Percentiles rank a stretch among this genome's conserved stretches.
Evolutionary conservation across 2,797 vertebrate species (phyloP).

Genomic region (Pangasius djambal): DNA sequence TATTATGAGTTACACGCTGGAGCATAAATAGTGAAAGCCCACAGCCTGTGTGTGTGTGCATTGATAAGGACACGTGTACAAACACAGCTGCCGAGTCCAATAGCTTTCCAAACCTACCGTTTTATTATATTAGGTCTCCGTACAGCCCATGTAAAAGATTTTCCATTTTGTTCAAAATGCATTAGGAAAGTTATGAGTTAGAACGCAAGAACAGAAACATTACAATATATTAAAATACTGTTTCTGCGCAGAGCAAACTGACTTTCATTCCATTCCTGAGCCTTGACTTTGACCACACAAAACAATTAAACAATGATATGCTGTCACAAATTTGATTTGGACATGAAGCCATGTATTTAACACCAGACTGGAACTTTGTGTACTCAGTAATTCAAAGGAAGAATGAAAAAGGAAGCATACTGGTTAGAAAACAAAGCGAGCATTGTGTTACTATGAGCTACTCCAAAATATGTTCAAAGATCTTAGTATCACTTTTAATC

Average conservation of each 20-base stretch:
- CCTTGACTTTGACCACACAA: not conserved
- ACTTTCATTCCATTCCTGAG: not conserved
- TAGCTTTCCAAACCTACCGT: conserved; percentile 4
- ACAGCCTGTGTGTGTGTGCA: not conserved
- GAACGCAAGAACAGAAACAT: not conserved
- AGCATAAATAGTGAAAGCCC: not conserved
- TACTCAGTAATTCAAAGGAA: not conserved
- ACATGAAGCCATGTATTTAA: not conserved
- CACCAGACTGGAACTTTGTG: not conserved
- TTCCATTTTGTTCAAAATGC: not conserved
- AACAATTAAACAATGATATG: not conserved
- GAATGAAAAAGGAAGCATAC: not conserved
- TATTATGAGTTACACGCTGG: not conserved
- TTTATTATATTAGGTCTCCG: not conserved
- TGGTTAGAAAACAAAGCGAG: not conserved
- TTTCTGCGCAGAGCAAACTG: not conserved
- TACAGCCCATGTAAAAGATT: not conserved
- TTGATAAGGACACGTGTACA: not conserved
- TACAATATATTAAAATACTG: not conserved
- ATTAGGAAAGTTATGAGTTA: not conserved
- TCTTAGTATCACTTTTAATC: not conserved
- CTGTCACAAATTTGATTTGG: not conserved
- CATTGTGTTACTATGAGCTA: not conserved
- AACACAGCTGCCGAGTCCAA: conserved; percentile 11
- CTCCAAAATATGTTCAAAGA: no score